Evolutionary conservation across 2,888 invertebrate genomes (phyloP).

Genomic region (Nymphalis polychloros): DNA sequence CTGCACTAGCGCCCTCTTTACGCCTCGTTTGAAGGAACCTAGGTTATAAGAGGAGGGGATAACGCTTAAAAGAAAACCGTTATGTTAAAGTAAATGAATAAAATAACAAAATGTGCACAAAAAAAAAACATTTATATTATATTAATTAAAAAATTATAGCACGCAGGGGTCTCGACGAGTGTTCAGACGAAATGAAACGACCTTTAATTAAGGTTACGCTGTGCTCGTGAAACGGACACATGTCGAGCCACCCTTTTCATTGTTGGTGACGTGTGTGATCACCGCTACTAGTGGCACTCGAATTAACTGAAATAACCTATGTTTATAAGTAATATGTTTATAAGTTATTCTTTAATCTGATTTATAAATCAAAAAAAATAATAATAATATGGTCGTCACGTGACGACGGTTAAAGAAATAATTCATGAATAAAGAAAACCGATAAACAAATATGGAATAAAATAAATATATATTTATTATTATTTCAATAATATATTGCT

Average conservation of each 20-base stretch:
- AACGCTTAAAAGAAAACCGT: background rate
- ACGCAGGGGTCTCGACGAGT: slow-evolving; percentile 5
- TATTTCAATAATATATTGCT: too few relatives aligned
- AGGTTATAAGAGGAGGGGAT: too few relatives aligned
- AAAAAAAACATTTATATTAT: slow-evolving; percentile 5
- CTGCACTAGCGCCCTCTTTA: too few relatives aligned
- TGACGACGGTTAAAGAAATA: too few relatives aligned
- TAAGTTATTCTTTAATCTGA: too few relatives aligned
- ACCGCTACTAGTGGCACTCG: slow-evolving; percentile 36
- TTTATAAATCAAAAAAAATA: too few relatives aligned
- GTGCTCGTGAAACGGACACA: slow-evolving; percentile 29
- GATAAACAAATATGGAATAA: too few relatives aligned
- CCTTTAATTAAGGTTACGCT: slow-evolving; percentile 36
- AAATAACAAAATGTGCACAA: background rate
- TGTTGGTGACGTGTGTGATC: slow-evolving; percentile 51
- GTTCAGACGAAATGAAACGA: slow-evolving; percentile 26
- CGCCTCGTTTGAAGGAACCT: too few relatives aligned
- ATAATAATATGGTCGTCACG: too few relatives aligned
- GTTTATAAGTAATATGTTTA: background rate
- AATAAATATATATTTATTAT: too few relatives aligned
- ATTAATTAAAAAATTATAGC: slow-evolving; percentile 25
- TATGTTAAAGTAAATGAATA: background rate
- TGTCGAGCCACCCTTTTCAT: slow-evolving; percentile 58
- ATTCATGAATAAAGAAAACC: too few relatives aligned
- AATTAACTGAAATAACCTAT: background rate